These are phyloP conservation scores for Hyposmocoma kahamanoa DNA, from an alignment of 1,140 invertebrate species.

Conservation along the genomic window DNA sequence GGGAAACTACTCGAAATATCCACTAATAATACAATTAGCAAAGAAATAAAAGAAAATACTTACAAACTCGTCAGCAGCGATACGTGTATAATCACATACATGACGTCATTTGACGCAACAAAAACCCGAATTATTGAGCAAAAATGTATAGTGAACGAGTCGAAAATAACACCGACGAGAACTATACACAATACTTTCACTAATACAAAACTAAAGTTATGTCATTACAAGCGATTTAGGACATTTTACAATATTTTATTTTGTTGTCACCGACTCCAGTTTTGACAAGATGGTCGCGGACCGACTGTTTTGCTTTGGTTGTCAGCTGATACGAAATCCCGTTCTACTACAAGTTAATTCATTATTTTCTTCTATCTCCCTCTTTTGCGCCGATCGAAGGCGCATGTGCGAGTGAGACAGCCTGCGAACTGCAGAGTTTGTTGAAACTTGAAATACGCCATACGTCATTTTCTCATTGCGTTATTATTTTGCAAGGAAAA, in stretches of 20 bases:
- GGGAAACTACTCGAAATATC: conserved; percentile 33
- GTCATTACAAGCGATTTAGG: conserved; percentile 64
- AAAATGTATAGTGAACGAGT: conserved; percentile 60
- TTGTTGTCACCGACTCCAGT: conserved; percentile 71
- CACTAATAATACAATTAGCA: conserved; percentile 46
- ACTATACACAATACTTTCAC: conserved; percentile 59
- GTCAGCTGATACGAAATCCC: conserved; percentile 73
- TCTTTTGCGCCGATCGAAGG: conserved; percentile 8
- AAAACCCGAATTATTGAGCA: conserved; percentile 69
- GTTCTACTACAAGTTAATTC: conserved; percentile 39
- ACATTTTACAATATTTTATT: conserved; percentile 72
- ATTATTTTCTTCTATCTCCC: conserved; percentile 20
- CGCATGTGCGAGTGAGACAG: conserved; percentile 31
- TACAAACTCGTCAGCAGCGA: conserved; percentile 66
- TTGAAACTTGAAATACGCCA: conserved; percentile 36
- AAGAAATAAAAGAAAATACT: conserved; percentile 72
- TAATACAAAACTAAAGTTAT: conserved; percentile 54
- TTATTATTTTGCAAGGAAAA: conserved; percentile 55
- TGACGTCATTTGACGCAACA: conserved; percentile 74
- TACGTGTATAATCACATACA: conserved; percentile 73
- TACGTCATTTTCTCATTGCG: conserved; percentile 63
- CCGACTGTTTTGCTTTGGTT: conserved; percentile 75
- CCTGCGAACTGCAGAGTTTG: neutral
- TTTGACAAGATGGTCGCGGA: conserved; percentile 75
- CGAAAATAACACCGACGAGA: conserved; percentile 57